These are phyloP conservation scores for Epizoanthus ramosus DNA, from an alignment of 92 coral and sea anemone genomes.

Conservation along the genomic window DNA sequence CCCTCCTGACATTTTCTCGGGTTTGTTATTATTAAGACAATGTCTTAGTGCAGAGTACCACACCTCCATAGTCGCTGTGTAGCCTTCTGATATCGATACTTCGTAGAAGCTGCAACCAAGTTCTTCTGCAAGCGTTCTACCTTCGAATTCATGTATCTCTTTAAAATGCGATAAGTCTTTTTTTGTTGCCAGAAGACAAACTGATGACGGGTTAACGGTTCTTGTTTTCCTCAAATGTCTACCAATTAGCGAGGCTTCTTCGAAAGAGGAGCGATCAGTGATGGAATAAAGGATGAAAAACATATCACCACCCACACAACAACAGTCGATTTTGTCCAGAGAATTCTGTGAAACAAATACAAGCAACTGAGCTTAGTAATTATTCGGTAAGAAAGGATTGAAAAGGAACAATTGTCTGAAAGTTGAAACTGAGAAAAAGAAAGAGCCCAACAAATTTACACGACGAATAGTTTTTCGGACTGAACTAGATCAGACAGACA, in stretches of 20 bases:
- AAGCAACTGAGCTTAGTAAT: background rate
- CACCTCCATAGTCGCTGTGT: conserved; percentile 62
- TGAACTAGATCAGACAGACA: too few relatives aligned
- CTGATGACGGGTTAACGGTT: conserved; percentile 62
- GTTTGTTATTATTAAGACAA: conserved; percentile 63
- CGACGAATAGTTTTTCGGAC: too few relatives aligned
- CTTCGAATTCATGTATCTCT: conserved; percentile 79
- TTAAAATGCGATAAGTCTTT: conserved; percentile 71
- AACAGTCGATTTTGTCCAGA: conserved; percentile 73
- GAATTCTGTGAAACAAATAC: conserved; percentile 61
- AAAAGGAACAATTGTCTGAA: too few relatives aligned
- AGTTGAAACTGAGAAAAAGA: too few relatives aligned
- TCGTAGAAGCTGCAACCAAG: conserved; percentile 75
- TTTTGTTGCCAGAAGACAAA: conserved; percentile 79
- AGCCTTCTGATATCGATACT: conserved; percentile 82
- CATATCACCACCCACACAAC: conserved; percentile 66
- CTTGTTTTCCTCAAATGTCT: conserved; percentile 68
- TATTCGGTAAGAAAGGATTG: too few relatives aligned
- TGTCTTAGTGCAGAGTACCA: conserved; percentile 73
- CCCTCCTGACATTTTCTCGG: too few relatives aligned
- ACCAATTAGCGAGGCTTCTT: conserved; percentile 69
- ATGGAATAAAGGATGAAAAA: conserved; percentile 86
- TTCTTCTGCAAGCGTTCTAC: conserved; percentile 72
- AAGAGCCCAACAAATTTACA: too few relatives aligned
- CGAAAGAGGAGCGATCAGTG: conserved; percentile 80